Conservation (phyloP, 1,140 invertebrate genomes). For the Bombus confusus region DNA sequence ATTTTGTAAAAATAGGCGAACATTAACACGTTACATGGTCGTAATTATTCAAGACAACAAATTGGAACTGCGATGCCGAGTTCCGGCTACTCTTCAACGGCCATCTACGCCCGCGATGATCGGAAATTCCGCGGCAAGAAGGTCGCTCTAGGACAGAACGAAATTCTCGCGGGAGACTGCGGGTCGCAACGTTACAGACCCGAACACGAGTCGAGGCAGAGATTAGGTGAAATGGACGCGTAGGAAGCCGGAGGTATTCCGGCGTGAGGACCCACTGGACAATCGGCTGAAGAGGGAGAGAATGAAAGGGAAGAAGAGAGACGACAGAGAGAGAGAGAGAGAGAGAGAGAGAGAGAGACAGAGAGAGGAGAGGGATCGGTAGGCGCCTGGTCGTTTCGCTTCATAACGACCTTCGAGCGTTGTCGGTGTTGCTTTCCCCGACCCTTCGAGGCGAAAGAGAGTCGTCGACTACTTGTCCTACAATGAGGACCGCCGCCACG, state of each 20-base stretch:
- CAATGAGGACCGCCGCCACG: conserved; percentile 70
- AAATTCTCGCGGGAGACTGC: neutral
- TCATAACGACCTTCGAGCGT: conserved; percentile 69
- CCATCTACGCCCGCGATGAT: fast-evolving
- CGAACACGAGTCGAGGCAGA: neutral
- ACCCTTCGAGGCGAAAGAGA: conserved; percentile 43
- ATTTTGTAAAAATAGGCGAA: too few relatives aligned
- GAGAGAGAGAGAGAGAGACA: neutral
- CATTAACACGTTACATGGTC: too few relatives aligned
- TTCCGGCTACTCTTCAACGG: too few relatives aligned
- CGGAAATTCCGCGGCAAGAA: neutral
- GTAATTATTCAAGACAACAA: too few relatives aligned
- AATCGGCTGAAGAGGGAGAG: neutral
- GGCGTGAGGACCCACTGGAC: neutral
- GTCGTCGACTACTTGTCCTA: conserved; percentile 69
- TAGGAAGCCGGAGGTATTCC: neutral
- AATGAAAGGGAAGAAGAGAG: neutral
- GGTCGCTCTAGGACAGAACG: neutral
- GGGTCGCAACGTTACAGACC: neutral
- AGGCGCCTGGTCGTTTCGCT: conserved; percentile 65
- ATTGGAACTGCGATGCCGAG: too few relatives aligned
- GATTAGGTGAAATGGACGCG: conserved; percentile 42
- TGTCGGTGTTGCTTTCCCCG: conserved; percentile 53
- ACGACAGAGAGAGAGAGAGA: neutral
- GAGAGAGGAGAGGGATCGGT: conserved; percentile 23